Percentiles rank a stretch among this genome's conserved stretches.
Evolutionary conservation across 1,140 invertebrate species (phyloP).

Genomic region (Drosophila kepulauana): DNA sequence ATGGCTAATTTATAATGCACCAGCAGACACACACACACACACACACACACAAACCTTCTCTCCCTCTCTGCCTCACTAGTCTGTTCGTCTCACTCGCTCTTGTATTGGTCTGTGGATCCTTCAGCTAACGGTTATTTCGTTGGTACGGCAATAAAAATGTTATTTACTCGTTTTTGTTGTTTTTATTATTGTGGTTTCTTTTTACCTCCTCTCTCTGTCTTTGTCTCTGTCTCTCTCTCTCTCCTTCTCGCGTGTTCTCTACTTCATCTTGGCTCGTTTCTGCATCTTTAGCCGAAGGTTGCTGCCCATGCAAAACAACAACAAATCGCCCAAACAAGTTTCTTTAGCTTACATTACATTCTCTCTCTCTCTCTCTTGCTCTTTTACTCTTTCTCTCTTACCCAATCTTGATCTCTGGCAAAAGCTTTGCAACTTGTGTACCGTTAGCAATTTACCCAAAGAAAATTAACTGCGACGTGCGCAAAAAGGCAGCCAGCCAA

Average conservation of each 20-base stretch:
- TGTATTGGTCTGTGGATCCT: slow-evolving; percentile 41
- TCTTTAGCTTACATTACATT: slow-evolving; percentile 27
- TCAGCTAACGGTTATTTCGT: slow-evolving; percentile 67
- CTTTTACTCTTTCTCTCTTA: neutral
- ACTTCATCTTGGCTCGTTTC: neutral
- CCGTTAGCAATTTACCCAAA: slow-evolving; percentile 79
- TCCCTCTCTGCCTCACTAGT: neutral
- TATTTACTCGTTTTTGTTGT: slow-evolving; percentile 36
- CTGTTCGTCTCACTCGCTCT: neutral
- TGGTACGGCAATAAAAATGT: slow-evolving; percentile 38
- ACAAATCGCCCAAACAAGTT: slow-evolving; percentile 62
- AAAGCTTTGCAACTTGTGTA: slow-evolving; percentile 46
- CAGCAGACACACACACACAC: neutral
- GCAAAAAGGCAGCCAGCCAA: neutral
- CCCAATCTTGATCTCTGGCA: slow-evolving; percentile 5
- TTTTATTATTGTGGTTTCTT: slow-evolving; percentile 16
- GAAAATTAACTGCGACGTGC: slow-evolving; percentile 61
- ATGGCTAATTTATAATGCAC: slow-evolving; percentile 50
- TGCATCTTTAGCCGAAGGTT: slow-evolving; percentile 59
- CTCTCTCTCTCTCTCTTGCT: slow-evolving; percentile 14
- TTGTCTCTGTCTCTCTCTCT: too few species aligned
- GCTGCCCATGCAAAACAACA: slow-evolving; percentile 40
- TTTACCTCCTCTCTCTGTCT: neutral
- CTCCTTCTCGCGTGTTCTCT: too few species aligned
- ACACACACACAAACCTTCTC: neutral